Percentiles rank a stretch among this genome's conserved stretches.
phyloP scores from a whole-genome alignment of 2,888 invertebrate genomes.

The Drosophila pseudotakahashii region DNA sequence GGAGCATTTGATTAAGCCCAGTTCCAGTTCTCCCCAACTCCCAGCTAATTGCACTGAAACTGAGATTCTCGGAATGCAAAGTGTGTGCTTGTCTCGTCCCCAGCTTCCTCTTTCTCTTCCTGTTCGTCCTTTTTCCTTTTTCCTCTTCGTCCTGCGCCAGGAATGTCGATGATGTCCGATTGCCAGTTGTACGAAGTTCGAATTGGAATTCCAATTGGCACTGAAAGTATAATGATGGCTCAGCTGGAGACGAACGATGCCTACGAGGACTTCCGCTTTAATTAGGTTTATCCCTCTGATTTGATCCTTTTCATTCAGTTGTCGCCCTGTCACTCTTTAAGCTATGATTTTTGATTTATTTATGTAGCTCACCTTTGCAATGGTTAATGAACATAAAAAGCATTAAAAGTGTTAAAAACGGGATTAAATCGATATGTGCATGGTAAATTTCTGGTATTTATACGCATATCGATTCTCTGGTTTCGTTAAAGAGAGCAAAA shows the following conservation, averaged over 20 bases:
- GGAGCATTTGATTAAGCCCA: conserved; percentile 26
- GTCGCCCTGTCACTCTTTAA: background rate
- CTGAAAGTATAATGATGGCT: conserved; percentile 2
- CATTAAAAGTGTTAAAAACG: too few species aligned
- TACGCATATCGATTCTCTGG: too few species aligned
- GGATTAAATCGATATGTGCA: too few species aligned
- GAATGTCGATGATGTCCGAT: background rate
- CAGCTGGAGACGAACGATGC: background rate
- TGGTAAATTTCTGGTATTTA: too few species aligned
- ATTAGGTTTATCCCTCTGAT: background rate
- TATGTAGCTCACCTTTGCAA: too few species aligned
- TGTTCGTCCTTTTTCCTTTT: background rate
- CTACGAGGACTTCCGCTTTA: background rate
- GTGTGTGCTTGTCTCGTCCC: background rate
- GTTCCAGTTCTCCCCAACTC: background rate
- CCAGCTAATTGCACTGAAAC: conserved; percentile 33
- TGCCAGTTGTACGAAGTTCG: background rate
- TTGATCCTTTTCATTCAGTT: background rate
- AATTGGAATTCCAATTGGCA: background rate
- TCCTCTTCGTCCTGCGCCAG: background rate
- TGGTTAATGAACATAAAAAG: too few species aligned
- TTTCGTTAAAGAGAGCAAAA: too few species aligned
- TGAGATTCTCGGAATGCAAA: conserved; percentile 31
- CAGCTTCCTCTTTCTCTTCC: conserved; percentile 9
- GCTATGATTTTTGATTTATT: too few species aligned